Conservation (phyloP, 1,140 invertebrate species). For the Eupeodes corollae region DNA sequence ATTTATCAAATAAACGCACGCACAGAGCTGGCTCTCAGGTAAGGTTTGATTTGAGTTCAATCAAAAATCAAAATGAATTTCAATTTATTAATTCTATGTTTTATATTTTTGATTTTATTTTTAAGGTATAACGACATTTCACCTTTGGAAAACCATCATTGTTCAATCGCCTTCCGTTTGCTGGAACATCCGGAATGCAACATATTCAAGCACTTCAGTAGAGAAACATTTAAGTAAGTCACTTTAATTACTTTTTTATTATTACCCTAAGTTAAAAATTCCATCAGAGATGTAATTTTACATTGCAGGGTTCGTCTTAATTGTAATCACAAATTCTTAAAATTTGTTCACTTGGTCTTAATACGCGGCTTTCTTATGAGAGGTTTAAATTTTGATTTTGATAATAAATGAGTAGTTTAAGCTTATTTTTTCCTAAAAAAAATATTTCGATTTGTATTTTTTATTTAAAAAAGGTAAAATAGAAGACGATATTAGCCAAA, state of each 20-base stretch:
- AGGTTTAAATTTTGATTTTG: no score
- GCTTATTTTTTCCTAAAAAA: no score
- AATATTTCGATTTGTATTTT: no score
- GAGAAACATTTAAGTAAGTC: conserved; percentile 48
- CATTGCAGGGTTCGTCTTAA: no score
- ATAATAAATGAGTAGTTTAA: no score
- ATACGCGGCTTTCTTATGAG: no score
- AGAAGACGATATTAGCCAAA: no score
- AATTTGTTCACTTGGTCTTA: no score
- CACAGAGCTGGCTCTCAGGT: conserved; percentile 68
- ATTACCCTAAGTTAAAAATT: conserved; percentile 43
- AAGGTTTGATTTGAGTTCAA: background rate
- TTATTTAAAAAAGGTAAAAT: no score
- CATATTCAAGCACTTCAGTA: conserved; percentile 58
- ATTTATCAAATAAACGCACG: conserved; percentile 81
- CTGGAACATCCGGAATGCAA: conserved; percentile 66
- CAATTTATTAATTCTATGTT: background rate
- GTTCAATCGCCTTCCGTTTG: conserved; percentile 73
- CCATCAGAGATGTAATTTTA: no score
- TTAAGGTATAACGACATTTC: conserved; percentile 74
- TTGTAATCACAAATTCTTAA: no score
- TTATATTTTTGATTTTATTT: conserved; percentile 1
- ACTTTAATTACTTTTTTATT: background rate
- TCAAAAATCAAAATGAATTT: background rate
- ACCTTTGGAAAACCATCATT: conserved; percentile 81